Conservation (phyloP, 2,888 invertebrate species). For the Agriopis leucophaearia region DNA sequence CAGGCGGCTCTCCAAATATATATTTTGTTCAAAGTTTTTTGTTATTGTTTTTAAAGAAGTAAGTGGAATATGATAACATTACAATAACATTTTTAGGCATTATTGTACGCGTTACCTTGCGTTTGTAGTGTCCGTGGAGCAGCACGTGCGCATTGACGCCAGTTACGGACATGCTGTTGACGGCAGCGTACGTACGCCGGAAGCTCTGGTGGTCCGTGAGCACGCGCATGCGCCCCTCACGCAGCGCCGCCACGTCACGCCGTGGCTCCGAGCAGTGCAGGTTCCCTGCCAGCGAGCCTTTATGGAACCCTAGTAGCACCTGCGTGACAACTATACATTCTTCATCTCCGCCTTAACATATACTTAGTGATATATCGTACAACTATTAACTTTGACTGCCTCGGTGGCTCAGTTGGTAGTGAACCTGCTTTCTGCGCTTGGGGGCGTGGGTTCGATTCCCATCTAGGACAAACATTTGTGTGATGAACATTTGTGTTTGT, state of each 20-base stretch:
- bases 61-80: no score
- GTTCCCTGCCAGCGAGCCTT: conserved; percentile 89
- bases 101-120: conserved; percentile 57
- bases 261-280: conserved; percentile 88
- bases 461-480: no score
- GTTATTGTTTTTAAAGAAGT: no score
- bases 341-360: background rate
- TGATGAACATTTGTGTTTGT: no score
- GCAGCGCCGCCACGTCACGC: conserved; percentile 74
- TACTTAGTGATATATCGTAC: background rate
- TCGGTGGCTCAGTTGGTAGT: no score
- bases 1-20: background rate
- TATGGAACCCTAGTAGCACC: conserved; percentile 87
- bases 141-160: conserved; percentile 59
- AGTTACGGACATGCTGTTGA: conserved; percentile 64
- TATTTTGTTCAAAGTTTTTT: no score
- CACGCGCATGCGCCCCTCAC: conserved; percentile 84
- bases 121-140: conserved; percentile 35
- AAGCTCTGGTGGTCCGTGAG: conserved; percentile 85
- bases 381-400: no score
- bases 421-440: no score
- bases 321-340: conserved; percentile 50
- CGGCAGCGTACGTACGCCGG: conserved; percentile 76
- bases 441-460: no score
- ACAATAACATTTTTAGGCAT: no score